A percentile compares a stretch with the other conserved stretches of the same genome.
phyloP scores from a whole-genome alignment of 2,888 invertebrate species.

The Drosophila incognita region DNA sequence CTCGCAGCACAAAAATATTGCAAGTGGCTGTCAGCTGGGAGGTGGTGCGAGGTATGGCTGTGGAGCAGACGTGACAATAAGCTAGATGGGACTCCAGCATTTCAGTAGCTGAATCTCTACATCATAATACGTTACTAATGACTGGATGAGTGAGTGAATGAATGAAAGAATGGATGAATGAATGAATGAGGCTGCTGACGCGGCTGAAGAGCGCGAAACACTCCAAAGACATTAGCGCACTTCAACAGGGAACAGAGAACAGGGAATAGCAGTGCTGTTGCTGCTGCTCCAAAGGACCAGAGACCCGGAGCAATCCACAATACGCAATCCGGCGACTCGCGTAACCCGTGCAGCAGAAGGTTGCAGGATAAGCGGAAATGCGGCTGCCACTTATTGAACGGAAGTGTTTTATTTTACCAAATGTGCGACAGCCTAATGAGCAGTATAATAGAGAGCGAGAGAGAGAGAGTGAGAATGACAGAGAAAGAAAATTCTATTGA shows the following conservation, averaged over 20 bases:
- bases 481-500: slow-evolving; percentile 48
- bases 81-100: slow-evolving; percentile 35
- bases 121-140: slow-evolving; percentile 72
- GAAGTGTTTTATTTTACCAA: slow-evolving; percentile 72
- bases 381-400: slow-evolving; percentile 71
- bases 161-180: slow-evolving; percentile 19
- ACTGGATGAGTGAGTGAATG: slow-evolving; percentile 37
- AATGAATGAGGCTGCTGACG: slow-evolving; percentile 34
- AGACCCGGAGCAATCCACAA: slow-evolving; percentile 9
- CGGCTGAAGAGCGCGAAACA: slow-evolving; percentile 77
- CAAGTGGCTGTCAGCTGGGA: slow-evolving; percentile 26
- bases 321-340: slow-evolving; percentile 6
- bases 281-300: background rate
- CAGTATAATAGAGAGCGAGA: slow-evolving; percentile 5
- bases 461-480: background rate
- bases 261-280: background rate
- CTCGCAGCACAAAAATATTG: slow-evolving; percentile 9
- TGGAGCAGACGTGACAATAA: slow-evolving; percentile 57
- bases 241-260: slow-evolving; percentile 49
- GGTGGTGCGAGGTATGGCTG: background rate
- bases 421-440: slow-evolving; percentile 67
- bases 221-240: slow-evolving; percentile 83
- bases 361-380: slow-evolving; percentile 68
- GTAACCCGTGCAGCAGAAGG: slow-evolving; percentile 16
- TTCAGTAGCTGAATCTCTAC: slow-evolving; percentile 60